Conservation (phyloP, 92 coral and sea anemone species). For the Ricordea florida region DNA sequence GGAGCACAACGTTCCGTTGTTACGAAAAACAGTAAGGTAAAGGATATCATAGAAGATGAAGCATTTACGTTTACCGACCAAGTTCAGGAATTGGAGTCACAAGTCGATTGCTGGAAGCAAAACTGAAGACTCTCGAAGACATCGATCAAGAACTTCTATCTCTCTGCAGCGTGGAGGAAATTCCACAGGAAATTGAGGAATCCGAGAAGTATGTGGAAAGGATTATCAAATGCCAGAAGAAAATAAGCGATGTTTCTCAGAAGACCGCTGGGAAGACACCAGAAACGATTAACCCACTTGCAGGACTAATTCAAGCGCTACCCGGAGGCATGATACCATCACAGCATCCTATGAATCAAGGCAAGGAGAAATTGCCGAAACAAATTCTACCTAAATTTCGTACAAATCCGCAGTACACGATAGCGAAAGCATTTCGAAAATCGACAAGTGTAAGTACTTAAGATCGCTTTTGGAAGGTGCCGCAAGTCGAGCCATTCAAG, state of each 20-base stretch:
- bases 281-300: not conserved
- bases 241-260: not conserved
- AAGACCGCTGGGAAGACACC: not conserved
- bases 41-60: not conserved
- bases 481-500: constrained; percentile 33
- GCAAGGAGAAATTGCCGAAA: constrained; percentile 51
- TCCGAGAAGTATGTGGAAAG: not conserved
- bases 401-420: constrained; percentile 25
- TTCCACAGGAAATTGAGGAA: not conserved
- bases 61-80: not conserved
- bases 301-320: not conserved
- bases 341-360: not conserved
- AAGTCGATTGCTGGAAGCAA: constrained; percentile 15
- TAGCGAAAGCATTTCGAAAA: not conserved
- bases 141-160: not conserved
- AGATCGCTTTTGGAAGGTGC: constrained; percentile 38
- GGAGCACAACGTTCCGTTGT: not conserved
- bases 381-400: constrained; percentile 16
- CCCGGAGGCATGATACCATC: not conserved
- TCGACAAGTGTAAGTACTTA: constrained; percentile 43
- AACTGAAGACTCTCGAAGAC: not conserved
- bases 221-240: not conserved
- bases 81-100: constrained; percentile 29
- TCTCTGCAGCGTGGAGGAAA: not conserved
- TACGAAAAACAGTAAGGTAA: not conserved